Conservation (phyloP, 2,888 invertebrate genomes). For the Hybos culiciformis region DNA sequence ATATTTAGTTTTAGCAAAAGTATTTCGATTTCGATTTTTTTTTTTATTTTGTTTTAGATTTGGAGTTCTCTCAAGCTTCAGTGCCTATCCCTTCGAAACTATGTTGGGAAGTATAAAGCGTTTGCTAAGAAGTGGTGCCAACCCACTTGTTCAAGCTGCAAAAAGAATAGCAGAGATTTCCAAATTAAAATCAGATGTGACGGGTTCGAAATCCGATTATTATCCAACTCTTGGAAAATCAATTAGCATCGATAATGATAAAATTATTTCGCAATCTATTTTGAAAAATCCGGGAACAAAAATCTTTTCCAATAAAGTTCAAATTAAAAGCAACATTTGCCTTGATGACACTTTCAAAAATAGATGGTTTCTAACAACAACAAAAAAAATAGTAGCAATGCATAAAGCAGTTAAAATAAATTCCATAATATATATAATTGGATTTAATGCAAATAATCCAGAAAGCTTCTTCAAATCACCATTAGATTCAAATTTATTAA, state of each 20-base stretch:
- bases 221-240: no score
- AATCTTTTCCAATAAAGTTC: neutral
- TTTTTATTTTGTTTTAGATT: no score
- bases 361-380: slow-evolving; percentile 17
- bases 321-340: slow-evolving; percentile 5
- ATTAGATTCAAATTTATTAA: slow-evolving; percentile 11
- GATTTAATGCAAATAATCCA: slow-evolving; percentile 6
- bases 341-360: slow-evolving; percentile 11
- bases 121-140: slow-evolving; percentile 13
- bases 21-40: no score
- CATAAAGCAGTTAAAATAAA: slow-evolving; percentile 6
- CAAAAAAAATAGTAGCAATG: slow-evolving; percentile 10
- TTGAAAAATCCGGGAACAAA: no score
- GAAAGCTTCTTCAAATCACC: slow-evolving; percentile 11
- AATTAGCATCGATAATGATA: no score
- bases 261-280: no score
- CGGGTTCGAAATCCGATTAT: no score
- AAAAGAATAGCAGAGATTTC: slow-evolving; percentile 15
- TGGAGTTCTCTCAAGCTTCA: slow-evolving; percentile 22
- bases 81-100: slow-evolving; percentile 27
- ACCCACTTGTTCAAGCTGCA: slow-evolving; percentile 16
- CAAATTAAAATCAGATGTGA: neutral
- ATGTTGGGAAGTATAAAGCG: slow-evolving; percentile 19
- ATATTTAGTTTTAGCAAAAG: no score
- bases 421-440: slow-evolving; percentile 10